Conservation (phyloP, 2,888 invertebrate species). For the Rhagophthalmus giganteus region DNA sequence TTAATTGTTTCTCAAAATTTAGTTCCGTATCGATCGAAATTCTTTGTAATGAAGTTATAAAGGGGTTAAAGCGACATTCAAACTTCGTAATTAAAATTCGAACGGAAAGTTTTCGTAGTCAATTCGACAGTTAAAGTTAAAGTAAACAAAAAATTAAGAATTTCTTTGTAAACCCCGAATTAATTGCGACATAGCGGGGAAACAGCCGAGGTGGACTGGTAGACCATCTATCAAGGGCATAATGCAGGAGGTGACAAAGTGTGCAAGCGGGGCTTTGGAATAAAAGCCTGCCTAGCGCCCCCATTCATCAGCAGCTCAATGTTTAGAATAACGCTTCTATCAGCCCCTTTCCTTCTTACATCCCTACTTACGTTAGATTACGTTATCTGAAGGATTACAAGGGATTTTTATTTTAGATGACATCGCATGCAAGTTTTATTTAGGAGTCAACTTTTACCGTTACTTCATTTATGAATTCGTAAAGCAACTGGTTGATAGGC, state of each 20-base stretch:
- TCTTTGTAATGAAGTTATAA: too few relatives aligned
- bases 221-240: conserved; percentile 52
- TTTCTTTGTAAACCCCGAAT: conserved; percentile 44
- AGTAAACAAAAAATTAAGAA: conserved; percentile 7
- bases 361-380: conserved; percentile 45
- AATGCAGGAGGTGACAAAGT: conserved; percentile 53
- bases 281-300: conserved; percentile 47
- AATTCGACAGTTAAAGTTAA: background rate
- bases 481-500: too few relatives aligned
- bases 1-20: too few relatives aligned
- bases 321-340: conserved; percentile 47
- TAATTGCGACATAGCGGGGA: conserved; percentile 51
- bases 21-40: too few relatives aligned
- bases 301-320: conserved; percentile 52
- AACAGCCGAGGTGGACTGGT: conserved; percentile 48
- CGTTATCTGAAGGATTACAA: conserved; percentile 42
- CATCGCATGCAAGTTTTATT: conserved; percentile 23
- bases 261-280: conserved; percentile 49
- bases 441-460: too few relatives aligned
- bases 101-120: background rate
- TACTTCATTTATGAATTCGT: too few relatives aligned
- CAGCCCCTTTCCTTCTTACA: conserved; percentile 38
- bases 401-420: conserved; percentile 32
- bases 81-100: too few relatives aligned
- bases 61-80: too few relatives aligned